phyloP scores from a whole-genome alignment of 2,113 vertebrate genomes.

The Oreotrochilus melanogaster region DNA sequence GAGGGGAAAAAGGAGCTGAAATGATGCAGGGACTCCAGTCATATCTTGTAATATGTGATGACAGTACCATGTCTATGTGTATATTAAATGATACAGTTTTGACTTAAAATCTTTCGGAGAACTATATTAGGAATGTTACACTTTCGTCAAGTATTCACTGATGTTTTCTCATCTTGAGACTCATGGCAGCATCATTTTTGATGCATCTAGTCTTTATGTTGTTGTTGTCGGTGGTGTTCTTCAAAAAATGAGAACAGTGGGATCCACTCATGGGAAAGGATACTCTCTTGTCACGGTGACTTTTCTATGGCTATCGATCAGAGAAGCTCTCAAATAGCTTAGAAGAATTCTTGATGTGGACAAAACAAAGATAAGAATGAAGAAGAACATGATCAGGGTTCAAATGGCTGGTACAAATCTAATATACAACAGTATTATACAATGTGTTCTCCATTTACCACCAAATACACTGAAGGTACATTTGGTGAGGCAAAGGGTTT shows the following conservation, averaged over 20 bases:
- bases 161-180: background rate
- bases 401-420: background rate
- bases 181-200: background rate
- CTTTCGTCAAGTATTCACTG: background rate
- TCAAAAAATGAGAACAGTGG: background rate
- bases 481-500: background rate
- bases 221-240: background rate
- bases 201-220: background rate
- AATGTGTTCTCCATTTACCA: background rate
- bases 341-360: background rate
- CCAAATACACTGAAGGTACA: background rate
- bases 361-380: background rate
- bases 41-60: background rate
- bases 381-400: background rate
- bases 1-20: background rate
- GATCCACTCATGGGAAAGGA: background rate
- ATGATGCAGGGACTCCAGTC: background rate
- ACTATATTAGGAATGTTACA: fast-evolving
- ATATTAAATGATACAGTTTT: background rate
- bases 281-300: background rate
- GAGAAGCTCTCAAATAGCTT: background rate
- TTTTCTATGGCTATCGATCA: background rate
- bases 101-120: background rate
- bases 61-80: background rate
- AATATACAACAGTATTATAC: background rate